Conservation (phyloP, 2,888 invertebrate genomes). For the Drosophila falleni region DNA sequence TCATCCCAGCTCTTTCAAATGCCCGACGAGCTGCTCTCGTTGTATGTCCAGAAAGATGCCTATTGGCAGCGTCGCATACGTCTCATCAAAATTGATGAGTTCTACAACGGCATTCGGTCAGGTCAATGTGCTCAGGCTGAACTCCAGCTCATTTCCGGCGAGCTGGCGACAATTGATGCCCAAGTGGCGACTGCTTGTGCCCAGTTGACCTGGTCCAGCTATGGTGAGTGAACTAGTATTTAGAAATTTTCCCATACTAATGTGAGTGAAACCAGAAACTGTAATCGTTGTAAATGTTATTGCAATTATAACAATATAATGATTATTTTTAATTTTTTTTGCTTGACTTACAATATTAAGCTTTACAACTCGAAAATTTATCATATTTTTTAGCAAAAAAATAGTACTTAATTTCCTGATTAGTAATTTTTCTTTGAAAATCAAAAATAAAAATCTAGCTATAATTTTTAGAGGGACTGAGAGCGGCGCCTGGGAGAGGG, state of each 20-base stretch:
- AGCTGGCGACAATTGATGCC: constrained; percentile 91
- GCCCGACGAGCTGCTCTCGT: constrained; percentile 65
- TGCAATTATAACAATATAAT: no score
- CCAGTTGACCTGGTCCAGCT: constrained; percentile 92
- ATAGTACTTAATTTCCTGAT: no score
- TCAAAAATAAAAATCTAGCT: no score
- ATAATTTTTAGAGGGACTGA: no score
- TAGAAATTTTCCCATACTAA: background rate
- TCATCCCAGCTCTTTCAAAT: constrained; percentile 64
- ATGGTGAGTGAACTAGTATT: constrained; percentile 87
- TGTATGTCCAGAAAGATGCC: constrained; percentile 77
- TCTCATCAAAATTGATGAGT: constrained; percentile 88
- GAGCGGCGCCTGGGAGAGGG: no score
- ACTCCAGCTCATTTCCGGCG: constrained; percentile 90
- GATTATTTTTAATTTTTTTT: no score
- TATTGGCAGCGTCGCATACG: constrained; percentile 84
- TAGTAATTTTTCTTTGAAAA: no score
- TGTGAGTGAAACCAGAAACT: background rate
- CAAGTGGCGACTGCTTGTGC: constrained; percentile 89
- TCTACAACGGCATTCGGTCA: constrained; percentile 93
- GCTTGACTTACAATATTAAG: no score
- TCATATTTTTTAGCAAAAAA: no score
- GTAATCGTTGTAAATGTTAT: no score
- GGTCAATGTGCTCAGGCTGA: constrained; percentile 90
- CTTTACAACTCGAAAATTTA: no score